These are phyloP conservation scores for Strigamia maritima DNA, from an alignment of 2,888 invertebrate genomes.

Conservation along the genomic window DNA sequence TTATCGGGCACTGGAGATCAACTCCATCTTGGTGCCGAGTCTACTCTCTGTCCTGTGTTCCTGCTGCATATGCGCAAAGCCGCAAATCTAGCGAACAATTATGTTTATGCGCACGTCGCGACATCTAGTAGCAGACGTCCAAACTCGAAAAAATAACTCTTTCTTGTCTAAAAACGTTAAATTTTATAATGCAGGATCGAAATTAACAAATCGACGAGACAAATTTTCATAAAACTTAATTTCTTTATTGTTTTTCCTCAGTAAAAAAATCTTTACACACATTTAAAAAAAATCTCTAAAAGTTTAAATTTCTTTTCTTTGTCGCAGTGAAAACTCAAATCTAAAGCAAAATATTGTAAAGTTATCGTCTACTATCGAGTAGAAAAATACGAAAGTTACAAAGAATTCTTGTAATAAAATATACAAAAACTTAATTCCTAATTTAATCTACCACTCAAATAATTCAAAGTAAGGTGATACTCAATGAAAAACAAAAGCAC, in stretches of 20 bases:
- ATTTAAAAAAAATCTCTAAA: not conserved
- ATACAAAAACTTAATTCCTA: not conserved
- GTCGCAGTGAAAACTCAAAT: not conserved
- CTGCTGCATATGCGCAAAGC: constrained; percentile 34
- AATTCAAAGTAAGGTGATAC: not conserved
- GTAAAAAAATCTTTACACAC: not conserved
- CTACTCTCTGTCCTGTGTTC: constrained; percentile 4
- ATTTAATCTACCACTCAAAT: not conserved
- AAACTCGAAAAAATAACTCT: not conserved
- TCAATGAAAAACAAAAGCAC: not conserved
- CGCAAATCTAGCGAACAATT: constrained; percentile 13
- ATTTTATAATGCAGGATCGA: too few relatives aligned
- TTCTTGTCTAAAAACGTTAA: too few relatives aligned
- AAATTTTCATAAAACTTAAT: not conserved
- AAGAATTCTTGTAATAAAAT: not conserved
- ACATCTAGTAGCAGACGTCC: not conserved
- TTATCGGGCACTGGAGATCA: constrained; percentile 23
- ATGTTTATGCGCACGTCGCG: not conserved
- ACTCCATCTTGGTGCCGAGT: constrained; percentile 23
- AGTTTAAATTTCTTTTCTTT: not conserved
- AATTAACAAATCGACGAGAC: too few relatives aligned
- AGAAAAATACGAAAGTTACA: not conserved
- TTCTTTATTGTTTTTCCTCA: not conserved
- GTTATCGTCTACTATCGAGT: not conserved
- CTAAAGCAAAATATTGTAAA: not conserved